Percentiles rank a stretch among this genome's conserved stretches.
Evolutionary conservation across 2,888 invertebrate species (phyloP).

Genomic region (Brachypterus glaber): DNA sequence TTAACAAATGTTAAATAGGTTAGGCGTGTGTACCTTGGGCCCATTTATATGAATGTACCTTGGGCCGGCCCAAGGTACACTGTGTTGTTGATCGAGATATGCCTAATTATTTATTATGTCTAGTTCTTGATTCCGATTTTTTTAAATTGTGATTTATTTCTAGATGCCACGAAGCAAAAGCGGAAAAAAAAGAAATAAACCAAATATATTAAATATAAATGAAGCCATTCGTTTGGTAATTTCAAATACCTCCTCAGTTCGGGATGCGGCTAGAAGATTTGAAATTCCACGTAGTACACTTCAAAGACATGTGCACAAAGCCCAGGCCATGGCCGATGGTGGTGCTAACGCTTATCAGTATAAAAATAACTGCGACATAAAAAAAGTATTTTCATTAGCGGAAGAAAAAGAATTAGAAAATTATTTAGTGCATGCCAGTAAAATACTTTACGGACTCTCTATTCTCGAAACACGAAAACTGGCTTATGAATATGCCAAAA

Average conservation of each 20-base stretch:
- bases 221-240: slow-evolving; percentile 1
- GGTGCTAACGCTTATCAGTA: not conserved
- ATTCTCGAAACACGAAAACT: not conserved
- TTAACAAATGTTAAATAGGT: slow-evolving; percentile 1
- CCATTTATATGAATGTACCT: not conserved
- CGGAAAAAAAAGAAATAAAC: not conserved
- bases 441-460: not conserved
- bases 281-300: slow-evolving; percentile 1
- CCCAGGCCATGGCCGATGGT: not conserved
- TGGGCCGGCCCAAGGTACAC: slow-evolving; percentile 1
- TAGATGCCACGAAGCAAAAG: not conserved
- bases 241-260: not conserved
- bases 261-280: not conserved
- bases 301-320: not conserved
- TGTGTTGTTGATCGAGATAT: not conserved
- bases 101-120: not conserved
- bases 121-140: not conserved
- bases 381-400: not conserved
- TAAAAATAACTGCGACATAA: slow-evolving; percentile 1
- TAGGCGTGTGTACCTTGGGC: not conserved
- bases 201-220: slow-evolving; percentile 1
- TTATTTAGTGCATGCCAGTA: not conserved
- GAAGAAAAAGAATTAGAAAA: slow-evolving; percentile 1
- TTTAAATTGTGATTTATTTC: not conserved
- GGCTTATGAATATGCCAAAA: slow-evolving; percentile 1